Base-by-base conservation (phyloP, 2,797 vertebrate species). In the Neomorphus geoffroyi region DNA sequence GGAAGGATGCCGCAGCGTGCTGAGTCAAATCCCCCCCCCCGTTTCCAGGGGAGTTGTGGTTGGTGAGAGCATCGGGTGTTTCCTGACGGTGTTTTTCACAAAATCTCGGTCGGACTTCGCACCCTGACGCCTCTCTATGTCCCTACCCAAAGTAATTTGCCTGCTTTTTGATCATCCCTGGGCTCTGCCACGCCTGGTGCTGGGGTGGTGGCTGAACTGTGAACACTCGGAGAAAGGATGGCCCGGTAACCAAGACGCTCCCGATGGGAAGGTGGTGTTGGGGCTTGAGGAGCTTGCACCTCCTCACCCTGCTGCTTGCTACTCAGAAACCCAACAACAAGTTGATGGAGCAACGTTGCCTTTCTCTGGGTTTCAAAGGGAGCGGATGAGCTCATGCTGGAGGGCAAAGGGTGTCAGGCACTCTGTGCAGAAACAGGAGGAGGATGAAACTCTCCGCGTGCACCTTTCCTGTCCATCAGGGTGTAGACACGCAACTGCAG, bases 401-500 rank as follows among this genome's bases (percentile, higher is more conserved):
- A 80, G 64, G 48, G 13, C 15, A 65, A 71, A 78, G 80, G 2
- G 22, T 37, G 14, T 27, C 9, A 7, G 74, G 37, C 78, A 2
- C 26, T 64, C 48, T 23, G 61, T 11, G 60, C 57, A 82, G 35
- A 50, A 89, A 26, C 14, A 56, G 26, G 21, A 86, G 54, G 64
- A 9, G 61, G 53, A 39, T 41, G 10, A 51, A 88, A 58, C 24
- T 28, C 18, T 41, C 18, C 2, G 0, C 0, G 1, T 33, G 35
- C 53, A 23, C n/a, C 37, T 66, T 77, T 33, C n/a, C 39, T 64
- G 22, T 66, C 54, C 37, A 7, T 58, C 1, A 1, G 17, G 45
- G 26, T 1, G 0, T 5, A 26, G 73, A 48, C 16, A 53, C 32
- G 11, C 0, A 3, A 0, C 11, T 26, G n/a, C 37, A 45, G 72